phyloP scores from a whole-genome alignment of 2,888 invertebrate genomes.

The Diplolepis rosae region DNA sequence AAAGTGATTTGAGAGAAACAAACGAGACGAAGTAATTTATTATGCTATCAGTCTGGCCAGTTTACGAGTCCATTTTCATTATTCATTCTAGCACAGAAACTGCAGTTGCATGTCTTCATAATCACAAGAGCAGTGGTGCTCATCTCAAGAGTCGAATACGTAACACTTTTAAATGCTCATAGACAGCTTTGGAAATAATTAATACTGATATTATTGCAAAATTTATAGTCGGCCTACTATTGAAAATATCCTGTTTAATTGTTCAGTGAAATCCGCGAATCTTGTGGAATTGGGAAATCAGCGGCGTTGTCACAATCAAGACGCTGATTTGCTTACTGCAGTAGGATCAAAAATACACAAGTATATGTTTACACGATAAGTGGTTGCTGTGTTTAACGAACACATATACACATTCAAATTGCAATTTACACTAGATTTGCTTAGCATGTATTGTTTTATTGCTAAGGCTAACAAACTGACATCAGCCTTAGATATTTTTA shows the following conservation, averaged over 20 bases:
- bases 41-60: background rate
- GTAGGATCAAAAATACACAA: background rate
- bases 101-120: too few species aligned
- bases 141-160: background rate
- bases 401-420: conserved; percentile 9
- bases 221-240: conserved; percentile 27
- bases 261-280: conserved; percentile 18
- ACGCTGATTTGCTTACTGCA: conserved; percentile 17
- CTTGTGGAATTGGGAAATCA: conserved; percentile 4
- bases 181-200: conserved; percentile 9
- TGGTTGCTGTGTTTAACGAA: background rate
- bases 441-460: conserved; percentile 18
- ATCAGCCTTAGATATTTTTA: conserved; percentile 23
- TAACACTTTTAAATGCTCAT: conserved; percentile 22
- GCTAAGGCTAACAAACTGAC: conserved; percentile 21
- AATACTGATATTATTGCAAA: conserved; percentile 10
- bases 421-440: background rate
- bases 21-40: background rate
- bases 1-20: background rate
- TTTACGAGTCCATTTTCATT: background rate
- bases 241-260: conserved; percentile 24
- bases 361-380: background rate
- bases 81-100: conserved; percentile 1
- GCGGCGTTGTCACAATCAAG: conserved; percentile 17
- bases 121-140: conserved; percentile 13